A percentile compares a stretch with the other conserved stretches of the same genome.
Evolutionary conservation across 2,797 vertebrate genomes (phyloP).

Genomic region (Sebastes minor): DNA sequence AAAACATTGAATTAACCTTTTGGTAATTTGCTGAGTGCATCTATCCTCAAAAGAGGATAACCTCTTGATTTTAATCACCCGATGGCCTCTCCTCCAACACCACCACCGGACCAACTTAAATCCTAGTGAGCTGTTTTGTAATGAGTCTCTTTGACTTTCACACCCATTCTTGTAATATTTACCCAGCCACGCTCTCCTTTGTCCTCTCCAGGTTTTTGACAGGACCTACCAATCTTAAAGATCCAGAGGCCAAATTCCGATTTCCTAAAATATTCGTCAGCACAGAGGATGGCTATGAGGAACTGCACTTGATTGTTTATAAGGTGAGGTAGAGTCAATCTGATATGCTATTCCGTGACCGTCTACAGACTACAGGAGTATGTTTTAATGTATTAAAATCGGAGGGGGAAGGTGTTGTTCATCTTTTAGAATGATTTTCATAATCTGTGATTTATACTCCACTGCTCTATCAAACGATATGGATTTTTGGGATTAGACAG

Average conservation of each 20-base stretch:
- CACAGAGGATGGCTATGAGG: conserved; percentile 89
- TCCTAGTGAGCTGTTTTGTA: background rate
- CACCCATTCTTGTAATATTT: background rate
- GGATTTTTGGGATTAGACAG: conserved; percentile 54
- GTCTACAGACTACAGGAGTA: background rate
- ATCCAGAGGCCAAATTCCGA: conserved; percentile 94
- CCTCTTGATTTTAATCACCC: background rate
- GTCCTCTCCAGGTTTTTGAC: conserved; percentile 90
- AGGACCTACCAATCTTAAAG: conserved; percentile 94
- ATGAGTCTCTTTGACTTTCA: background rate
- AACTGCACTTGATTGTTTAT: conserved; percentile 97
- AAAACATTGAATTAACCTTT: background rate
- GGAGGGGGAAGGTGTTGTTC: background rate
- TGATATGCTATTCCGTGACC: background rate
- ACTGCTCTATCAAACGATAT: conserved; percentile 34
- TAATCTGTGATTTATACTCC: conserved; percentile 55
- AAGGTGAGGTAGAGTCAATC: conserved; percentile 83
- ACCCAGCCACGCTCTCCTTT: background rate
- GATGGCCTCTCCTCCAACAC: background rate
- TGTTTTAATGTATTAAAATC: conserved; percentile 24
- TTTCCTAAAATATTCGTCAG: conserved; percentile 98
- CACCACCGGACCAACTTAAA: background rate
- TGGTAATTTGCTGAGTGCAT: background rate
- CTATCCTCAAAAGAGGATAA: background rate
- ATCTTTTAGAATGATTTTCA: conserved; percentile 29